phyloP scores from a whole-genome alignment of 2,888 invertebrate genomes.

The Pammene aurita region DNA sequence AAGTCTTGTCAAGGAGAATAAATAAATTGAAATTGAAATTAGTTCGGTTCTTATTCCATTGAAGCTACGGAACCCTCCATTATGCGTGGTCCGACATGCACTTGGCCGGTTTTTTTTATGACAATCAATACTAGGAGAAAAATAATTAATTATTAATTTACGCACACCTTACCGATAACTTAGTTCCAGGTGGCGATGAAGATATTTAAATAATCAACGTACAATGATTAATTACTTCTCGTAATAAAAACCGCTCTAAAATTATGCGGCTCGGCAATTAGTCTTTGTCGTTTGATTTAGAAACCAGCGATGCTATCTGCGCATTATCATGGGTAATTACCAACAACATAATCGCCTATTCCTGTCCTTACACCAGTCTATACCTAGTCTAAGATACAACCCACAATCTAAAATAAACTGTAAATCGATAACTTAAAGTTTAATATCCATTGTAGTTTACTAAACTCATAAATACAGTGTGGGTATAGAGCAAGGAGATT shows the following conservation, averaged over 20 bases:
- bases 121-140: no score
- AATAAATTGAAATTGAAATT: no score
- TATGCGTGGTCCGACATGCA: no score
- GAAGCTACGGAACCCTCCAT: no score
- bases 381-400: neutral
- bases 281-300: constrained; percentile 38
- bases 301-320: constrained; percentile 35
- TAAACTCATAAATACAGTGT: constrained; percentile 28
- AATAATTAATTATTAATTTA: constrained; percentile 18
- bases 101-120: no score
- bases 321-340: constrained; percentile 38
- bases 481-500: constrained; percentile 26
- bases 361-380: constrained; percentile 24
- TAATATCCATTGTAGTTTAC: neutral
- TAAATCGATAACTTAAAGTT: neutral
- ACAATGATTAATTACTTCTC: constrained; percentile 24
- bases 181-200: constrained; percentile 12
- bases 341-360: constrained; percentile 31
- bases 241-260: constrained; percentile 25
- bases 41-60: no score
- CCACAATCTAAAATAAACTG: neutral
- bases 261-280: constrained; percentile 26
- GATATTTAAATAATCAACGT: constrained; percentile 24
- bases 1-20: no score
- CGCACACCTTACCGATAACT: neutral